Conservation (phyloP, 2,888 invertebrate species). For the Uloborus plumipes region DNA sequence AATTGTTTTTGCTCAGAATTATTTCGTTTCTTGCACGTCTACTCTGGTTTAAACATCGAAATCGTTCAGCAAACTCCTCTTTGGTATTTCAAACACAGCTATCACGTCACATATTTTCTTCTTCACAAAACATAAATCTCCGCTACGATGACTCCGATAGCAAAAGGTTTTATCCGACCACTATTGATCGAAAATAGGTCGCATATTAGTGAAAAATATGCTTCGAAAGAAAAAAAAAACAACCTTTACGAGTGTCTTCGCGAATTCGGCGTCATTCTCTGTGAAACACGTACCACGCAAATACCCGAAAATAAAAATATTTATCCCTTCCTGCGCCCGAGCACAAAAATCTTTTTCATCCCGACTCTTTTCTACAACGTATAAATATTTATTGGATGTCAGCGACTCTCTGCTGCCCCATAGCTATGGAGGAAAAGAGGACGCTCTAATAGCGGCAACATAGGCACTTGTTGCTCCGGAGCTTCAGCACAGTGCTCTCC, state of each 20-base stretch:
- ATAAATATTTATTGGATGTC: constrained; percentile 64
- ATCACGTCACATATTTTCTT: no score
- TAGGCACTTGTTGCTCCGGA: constrained; percentile 13
- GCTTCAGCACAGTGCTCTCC: background rate
- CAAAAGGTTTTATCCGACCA: no score
- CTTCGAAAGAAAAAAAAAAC: constrained; percentile 2
- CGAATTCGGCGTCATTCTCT: constrained; percentile 13
- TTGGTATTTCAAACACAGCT: no score
- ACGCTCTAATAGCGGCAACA: constrained; percentile 13
- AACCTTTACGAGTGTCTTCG: background rate
- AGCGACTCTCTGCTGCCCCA: constrained; percentile 43
- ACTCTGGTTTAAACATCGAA: no score
- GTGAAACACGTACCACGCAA: background rate
- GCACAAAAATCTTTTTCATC: constrained; percentile 36
- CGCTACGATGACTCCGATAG: no score
- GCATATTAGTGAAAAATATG: background rate
- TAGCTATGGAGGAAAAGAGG: constrained; percentile 24
- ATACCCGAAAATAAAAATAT: constrained; percentile 34
- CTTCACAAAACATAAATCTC: no score
- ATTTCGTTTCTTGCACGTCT: no score
- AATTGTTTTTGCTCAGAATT: no score
- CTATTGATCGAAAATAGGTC: no score
- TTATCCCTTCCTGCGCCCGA: constrained; percentile 20
- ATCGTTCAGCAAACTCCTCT: no score
- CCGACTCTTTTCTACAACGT: constrained; percentile 31